phyloP scores from a whole-genome alignment of 2,113 vertebrate genomes.

The Zapus hudsonius region DNA sequence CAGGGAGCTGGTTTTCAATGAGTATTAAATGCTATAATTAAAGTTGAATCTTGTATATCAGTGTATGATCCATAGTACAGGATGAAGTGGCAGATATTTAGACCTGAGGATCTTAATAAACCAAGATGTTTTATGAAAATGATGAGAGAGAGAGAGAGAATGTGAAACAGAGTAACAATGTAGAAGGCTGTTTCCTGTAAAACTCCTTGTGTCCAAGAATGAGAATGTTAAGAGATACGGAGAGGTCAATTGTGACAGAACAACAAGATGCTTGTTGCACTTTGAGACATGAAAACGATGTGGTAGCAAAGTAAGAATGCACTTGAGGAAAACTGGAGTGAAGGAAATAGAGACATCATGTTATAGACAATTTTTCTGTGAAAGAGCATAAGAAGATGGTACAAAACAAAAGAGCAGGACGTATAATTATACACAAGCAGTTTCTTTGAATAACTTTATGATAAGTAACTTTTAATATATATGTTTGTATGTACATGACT shows the following conservation, averaged over 20 bases:
- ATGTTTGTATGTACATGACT: too few relatives aligned
- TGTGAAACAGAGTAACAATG: neutral
- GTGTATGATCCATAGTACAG: neutral
- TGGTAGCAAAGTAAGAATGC: neutral
- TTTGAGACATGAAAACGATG: neutral
- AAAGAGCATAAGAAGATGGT: neutral
- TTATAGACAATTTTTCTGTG: neutral
- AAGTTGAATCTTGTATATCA: neutral
- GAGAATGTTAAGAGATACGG: neutral
- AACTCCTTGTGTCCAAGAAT: neutral
- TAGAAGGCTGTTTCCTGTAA: neutral
- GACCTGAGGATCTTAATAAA: neutral
- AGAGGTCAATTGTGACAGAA: neutral
- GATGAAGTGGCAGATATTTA: neutral
- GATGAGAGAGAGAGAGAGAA: neutral
- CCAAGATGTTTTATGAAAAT: neutral
- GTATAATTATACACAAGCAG: neutral
- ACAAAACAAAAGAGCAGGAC: neutral
- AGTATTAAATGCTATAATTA: neutral
- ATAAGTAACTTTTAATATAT: neutral
- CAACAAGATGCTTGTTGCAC: neutral
- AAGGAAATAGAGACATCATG: neutral
- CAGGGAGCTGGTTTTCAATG: neutral
- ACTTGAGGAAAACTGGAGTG: neutral
- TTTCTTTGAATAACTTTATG: neutral